A percentile compares a stretch with the other conserved stretches of the same genome.
Conservation (phyloP, 2,888 invertebrate genomes). For the Himalopsyche japonica region DNA sequence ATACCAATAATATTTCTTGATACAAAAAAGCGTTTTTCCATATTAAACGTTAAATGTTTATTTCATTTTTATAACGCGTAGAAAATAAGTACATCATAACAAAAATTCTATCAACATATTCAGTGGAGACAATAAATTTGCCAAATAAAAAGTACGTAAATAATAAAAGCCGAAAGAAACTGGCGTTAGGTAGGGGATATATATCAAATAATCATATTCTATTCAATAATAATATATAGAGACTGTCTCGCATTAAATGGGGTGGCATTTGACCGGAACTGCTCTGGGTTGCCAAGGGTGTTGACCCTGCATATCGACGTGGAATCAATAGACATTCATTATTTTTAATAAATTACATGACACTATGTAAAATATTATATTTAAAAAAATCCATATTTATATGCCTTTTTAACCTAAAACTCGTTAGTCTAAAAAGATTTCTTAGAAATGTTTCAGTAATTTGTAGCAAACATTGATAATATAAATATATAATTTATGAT, state of each 20-base stretch:
- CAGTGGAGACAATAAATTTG: not conserved
- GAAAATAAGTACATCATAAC: not conserved
- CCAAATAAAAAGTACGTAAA: not conserved
- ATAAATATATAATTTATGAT: too few relatives aligned
- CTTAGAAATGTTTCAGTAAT: too few relatives aligned
- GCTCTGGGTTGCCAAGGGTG: not conserved
- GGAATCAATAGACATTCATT: not conserved
- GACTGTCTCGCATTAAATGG: not conserved
- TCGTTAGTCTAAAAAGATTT: too few relatives aligned
- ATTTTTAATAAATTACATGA: not conserved
- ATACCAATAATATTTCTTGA: not conserved
- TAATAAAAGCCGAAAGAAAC: not conserved
- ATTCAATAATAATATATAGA: not conserved
- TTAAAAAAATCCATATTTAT: too few relatives aligned
- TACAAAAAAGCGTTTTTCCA: not conserved
- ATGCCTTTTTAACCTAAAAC: too few relatives aligned
- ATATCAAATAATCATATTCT: not conserved
- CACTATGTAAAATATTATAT: not conserved
- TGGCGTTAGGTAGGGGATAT: not conserved
- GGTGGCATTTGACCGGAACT: conserved; percentile 9
- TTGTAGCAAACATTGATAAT: too few relatives aligned
- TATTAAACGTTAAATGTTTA: not conserved
- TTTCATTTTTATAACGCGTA: not conserved
- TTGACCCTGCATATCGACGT: not conserved
- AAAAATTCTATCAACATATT: not conserved